Conservation (phyloP, 2,113 vertebrate species). For the Gymnocephalus cernua region DNA sequence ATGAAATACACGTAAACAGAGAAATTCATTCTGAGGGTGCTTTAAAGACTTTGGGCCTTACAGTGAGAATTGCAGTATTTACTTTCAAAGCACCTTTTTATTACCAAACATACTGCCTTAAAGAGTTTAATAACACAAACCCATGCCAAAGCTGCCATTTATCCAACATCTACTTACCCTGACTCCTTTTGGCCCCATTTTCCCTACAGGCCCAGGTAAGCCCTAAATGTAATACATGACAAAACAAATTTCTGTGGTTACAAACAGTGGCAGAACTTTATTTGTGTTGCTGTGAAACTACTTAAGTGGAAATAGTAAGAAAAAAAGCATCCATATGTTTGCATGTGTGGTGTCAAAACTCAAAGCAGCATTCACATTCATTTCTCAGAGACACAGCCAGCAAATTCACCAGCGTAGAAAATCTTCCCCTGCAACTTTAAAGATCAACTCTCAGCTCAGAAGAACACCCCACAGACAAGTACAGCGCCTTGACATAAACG, state of each 20-base stretch:
- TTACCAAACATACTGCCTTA: background rate
- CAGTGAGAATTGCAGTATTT: background rate
- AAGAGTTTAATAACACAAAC: constrained; percentile 7
- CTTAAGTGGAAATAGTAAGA: too few relatives aligned
- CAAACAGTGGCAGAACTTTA: background rate
- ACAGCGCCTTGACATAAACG: constrained; percentile 32
- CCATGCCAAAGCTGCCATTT: background rate
- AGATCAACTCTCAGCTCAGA: constrained; percentile 37
- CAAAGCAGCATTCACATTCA: constrained; percentile 16
- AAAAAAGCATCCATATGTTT: background rate
- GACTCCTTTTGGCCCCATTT: constrained; percentile 91
- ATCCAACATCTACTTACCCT: constrained; percentile 86
- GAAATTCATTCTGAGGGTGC: background rate
- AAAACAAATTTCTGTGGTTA: constrained; percentile 44
- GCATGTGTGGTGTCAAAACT: constrained; percentile 10
- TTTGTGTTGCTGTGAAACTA: background rate
- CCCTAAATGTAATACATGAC: constrained; percentile 87
- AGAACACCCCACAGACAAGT: constrained; percentile 18
- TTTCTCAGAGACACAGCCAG: constrained; percentile 21
- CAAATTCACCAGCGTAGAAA: constrained; percentile 18
- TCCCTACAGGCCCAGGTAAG: constrained; percentile 93
- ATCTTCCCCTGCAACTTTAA: constrained; percentile 11
- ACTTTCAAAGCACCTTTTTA: background rate
- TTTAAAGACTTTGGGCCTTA: background rate
- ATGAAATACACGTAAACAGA: constrained; percentile 23